Conservation (phyloP, 2,797 vertebrate species). For the Poliocrania exsul region DNA sequence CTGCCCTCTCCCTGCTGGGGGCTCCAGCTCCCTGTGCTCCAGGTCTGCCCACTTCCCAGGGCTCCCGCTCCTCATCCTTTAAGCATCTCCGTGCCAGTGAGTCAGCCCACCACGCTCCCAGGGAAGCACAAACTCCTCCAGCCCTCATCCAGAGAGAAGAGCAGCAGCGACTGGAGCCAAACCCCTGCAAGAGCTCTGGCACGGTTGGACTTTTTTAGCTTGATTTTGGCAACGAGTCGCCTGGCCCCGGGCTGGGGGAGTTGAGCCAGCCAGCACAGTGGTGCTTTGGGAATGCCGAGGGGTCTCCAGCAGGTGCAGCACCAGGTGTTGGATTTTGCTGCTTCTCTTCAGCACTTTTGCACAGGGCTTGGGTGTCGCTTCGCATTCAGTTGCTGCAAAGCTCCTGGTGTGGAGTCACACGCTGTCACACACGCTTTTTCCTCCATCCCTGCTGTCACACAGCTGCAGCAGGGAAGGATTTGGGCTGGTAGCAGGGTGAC, state of each 20-base stretch:
- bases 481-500: neutral
- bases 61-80: neutral
- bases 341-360: neutral
- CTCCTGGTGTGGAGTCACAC: fast-evolving
- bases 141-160: neutral
- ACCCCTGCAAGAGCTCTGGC: fast-evolving
- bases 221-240: neutral
- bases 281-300: neutral
- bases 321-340: neutral
- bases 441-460: neutral
- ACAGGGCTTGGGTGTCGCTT: neutral
- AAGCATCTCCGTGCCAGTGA: neutral
- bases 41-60: fast-evolving
- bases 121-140: neutral
- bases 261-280: fast-evolving
- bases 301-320: neutral
- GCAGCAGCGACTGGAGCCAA: fast-evolving
- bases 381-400: fast-evolving
- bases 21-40: neutral
- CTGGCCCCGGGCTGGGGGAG: neutral
- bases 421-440: neutral
- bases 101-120: neutral
- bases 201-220: neutral
- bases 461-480: neutral
- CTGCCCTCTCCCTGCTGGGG: neutral